Percentiles rank a stretch among this genome's conserved stretches.
Evolutionary conservation across 2,888 invertebrate genomes (phyloP).

Genomic region (Oscheius myriophilus): DNA sequence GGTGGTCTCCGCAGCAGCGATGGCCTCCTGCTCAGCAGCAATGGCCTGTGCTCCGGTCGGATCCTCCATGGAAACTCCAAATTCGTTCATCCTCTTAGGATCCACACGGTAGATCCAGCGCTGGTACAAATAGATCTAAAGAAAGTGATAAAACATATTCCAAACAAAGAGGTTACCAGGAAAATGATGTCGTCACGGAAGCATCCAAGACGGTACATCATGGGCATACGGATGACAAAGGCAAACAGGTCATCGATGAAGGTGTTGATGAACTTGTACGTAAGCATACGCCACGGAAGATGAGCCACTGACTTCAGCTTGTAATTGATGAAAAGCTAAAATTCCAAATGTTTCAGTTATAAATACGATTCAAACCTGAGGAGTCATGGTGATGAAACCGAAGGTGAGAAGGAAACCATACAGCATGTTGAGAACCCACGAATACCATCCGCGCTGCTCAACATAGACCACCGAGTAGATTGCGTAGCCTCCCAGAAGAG

Average conservation of each 20-base stretch:
- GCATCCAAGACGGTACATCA: constrained; percentile 92
- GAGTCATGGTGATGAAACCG: constrained; percentile 99
- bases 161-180: constrained; percentile 77
- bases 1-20: background rate
- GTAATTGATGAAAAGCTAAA: constrained; percentile 91
- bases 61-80: constrained; percentile 90
- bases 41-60: constrained; percentile 40
- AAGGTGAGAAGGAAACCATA: constrained; percentile 98
- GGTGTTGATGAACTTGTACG: constrained; percentile 98
- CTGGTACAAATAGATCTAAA: constrained; percentile 86
- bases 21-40: constrained; percentile 2
- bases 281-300: constrained; percentile 99
- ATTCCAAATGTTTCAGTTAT: background rate
- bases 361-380: constrained; percentile 77
- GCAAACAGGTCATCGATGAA: constrained; percentile 99
- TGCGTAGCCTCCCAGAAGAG: constrained; percentile 90
- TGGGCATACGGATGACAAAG: constrained; percentile 99
- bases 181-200: constrained; percentile 99
- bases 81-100: constrained; percentile 92
- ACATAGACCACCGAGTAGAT: constrained; percentile 92
- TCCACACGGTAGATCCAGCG: constrained; percentile 98
- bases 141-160: background rate
- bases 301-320: constrained; percentile 98
- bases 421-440: constrained; percentile 92
- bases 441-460: constrained; percentile 96